These are phyloP conservation scores for Forficula auricularia DNA, from an alignment of 1,140 invertebrate genomes.

Conservation along the genomic window DNA sequence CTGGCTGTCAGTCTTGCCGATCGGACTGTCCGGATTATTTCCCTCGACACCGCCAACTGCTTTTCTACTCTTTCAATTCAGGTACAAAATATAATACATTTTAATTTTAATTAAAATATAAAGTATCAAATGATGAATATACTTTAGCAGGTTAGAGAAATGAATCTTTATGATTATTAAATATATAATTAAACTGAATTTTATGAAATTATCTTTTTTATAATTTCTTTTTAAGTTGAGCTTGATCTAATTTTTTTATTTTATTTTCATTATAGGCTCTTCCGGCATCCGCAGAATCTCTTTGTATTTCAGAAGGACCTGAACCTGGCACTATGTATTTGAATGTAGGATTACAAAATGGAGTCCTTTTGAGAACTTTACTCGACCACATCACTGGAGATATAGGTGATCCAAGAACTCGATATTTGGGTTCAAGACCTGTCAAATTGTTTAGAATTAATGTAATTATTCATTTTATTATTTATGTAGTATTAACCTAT, in stretches of 20 bases:
- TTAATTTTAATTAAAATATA: not conserved
- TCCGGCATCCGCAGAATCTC: slow-evolving; percentile 88
- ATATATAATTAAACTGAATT: too few species aligned
- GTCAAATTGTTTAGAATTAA: slow-evolving; percentile 89
- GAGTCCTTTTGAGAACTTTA: slow-evolving; percentile 84
- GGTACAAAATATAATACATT: slow-evolving; percentile 6
- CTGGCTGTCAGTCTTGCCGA: slow-evolving; percentile 92
- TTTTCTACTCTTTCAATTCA: not conserved
- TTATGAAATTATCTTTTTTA: too few species aligned
- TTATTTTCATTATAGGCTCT: slow-evolving; percentile 84
- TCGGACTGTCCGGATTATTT: slow-evolving; percentile 94
- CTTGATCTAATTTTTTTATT: too few species aligned
- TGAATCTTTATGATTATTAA: too few species aligned
- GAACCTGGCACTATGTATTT: slow-evolving; percentile 70
- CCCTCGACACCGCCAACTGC: slow-evolving; percentile 75
- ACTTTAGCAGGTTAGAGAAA: too few species aligned
- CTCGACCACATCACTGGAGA: slow-evolving; percentile 94
- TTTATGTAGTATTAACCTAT: too few species aligned
- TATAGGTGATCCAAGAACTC: slow-evolving; percentile 86
- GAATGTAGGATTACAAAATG: slow-evolving; percentile 96
- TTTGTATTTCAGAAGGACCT: slow-evolving; percentile 82
- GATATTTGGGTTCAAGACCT: slow-evolving; percentile 85
- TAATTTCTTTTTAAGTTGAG: too few species aligned
- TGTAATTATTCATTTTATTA: too few species aligned
- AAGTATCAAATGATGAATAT: not conserved